Evolutionary conservation across 2,888 invertebrate genomes (phyloP), one percentile per base, ranked within the genome.

Genomic region (Allophyes oxyacanthae): DNA sequence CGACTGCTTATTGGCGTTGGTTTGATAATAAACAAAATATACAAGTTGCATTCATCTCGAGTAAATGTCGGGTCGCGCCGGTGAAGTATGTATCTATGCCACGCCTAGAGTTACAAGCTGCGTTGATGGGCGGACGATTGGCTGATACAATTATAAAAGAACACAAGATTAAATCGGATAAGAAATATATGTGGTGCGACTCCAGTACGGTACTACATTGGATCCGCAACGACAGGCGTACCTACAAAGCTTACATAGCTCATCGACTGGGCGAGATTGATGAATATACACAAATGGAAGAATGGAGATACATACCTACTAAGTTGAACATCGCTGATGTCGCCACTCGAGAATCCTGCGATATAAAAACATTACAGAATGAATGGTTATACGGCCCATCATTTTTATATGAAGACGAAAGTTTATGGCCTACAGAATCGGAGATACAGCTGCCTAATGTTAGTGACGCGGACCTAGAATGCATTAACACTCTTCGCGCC

Each of bases 301-400:
- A 81, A 6, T 83, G 81, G 82, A 41, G 58, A 26, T 79, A 77
- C 52, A 60, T 82, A 6, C 77, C 79, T 4, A 69, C 76, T 0
- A 38, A 56, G 0, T 11, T 65, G 34, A 75, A 78, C 20, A 48
- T 72, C 6, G 72, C 77, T 0, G 75, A 78, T 26, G 13, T 64
- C 0, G 66, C 52, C 10, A 64, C 63, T 7, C 34, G 45, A 6
- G 45, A 8, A 40, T 30, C 10, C 13, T 52, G 11, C 15, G 43
- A 51, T 2, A 30, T 34, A 14, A 8, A 30, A 11, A 9, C 9
- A 10, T 26, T 53, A 8, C 10, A 53, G 1, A 15, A 26, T 15
- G 52, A 53, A 4, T 53, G 52, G 52, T 26, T 53, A 6, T n/a
- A 38, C 14, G 52, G 44, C 0, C 52, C 52, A 11, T 15, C 38